Evolutionary conservation across 2,113 vertebrate genomes (phyloP).

Genomic region (Pitta sordida): DNA sequence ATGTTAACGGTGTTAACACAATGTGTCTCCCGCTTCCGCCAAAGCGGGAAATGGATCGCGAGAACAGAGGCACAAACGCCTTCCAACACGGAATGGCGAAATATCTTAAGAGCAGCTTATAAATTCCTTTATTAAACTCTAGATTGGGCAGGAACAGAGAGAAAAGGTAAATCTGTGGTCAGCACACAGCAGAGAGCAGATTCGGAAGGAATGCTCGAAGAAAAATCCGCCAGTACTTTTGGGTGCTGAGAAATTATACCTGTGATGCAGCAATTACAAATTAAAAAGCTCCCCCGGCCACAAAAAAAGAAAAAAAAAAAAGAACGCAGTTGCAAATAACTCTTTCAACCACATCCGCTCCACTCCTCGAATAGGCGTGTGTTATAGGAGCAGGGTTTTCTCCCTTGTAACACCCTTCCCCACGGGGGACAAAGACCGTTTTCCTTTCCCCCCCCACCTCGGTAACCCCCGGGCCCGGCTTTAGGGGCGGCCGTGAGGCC

Average conservation of each 20-base stretch:
- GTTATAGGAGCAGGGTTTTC: not conserved
- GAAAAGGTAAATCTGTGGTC: not conserved
- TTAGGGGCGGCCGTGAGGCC: not conserved
- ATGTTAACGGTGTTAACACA: not conserved
- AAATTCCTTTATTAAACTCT: not conserved
- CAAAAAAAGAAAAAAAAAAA: not conserved
- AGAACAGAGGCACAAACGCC: not conserved
- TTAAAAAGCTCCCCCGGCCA: accelerated
- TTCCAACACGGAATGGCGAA: not conserved
- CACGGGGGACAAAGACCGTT: accelerated
- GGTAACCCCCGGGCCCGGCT: not conserved
- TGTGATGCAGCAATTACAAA: not conserved
- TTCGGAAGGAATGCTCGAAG: accelerated
- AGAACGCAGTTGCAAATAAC: not conserved
- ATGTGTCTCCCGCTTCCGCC: not conserved
- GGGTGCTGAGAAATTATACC: not conserved
- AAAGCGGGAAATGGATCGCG: not conserved
- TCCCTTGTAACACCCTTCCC: not conserved
- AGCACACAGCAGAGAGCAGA: not conserved
- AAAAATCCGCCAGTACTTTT: not conserved
- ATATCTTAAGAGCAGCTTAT: accelerated
- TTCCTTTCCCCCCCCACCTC: not conserved
- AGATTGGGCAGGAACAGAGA: not conserved
- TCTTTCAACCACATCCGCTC: not conserved
- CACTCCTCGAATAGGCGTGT: accelerated